Conservation (phyloP, 30 jellyfish, hydroid and myxozoan species). For the Phacellophora camtschatica region DNA sequence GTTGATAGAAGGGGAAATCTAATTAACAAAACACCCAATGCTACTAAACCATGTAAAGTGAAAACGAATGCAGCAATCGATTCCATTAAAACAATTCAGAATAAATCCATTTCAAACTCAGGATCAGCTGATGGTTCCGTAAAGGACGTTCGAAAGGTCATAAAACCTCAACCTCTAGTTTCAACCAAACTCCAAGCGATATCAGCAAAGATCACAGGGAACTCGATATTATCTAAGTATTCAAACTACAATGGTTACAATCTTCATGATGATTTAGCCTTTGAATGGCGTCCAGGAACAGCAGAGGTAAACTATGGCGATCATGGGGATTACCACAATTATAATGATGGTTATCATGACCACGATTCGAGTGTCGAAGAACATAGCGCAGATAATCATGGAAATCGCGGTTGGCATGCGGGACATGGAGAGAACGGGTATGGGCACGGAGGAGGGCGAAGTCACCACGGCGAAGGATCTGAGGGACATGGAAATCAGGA, state of each 20-base stretch:
- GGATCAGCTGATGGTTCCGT: no score
- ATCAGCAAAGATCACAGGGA: background rate
- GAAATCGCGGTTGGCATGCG: conserved; percentile 62
- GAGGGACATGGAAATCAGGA: conserved; percentile 5
- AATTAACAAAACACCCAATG: background rate
- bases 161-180: no score
- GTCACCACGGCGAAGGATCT: conserved; percentile 20
- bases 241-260: conserved; percentile 22
- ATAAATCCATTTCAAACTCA: no score
- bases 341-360: conserved; percentile 38
- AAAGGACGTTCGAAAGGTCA: no score
- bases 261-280: conserved; percentile 41
- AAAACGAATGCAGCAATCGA: no score
- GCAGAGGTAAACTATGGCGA: conserved; percentile 46
- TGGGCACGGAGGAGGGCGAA: conserved; percentile 6
- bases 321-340: conserved; percentile 58
- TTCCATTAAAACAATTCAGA: no score
- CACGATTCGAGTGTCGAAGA: conserved; percentile 14
- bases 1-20: conserved; percentile 5
- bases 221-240: conserved; percentile 20
- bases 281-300: conserved; percentile 45
- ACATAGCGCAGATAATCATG: conserved; percentile 61
- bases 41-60: no score
- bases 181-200: no score
- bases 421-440: conserved; percentile 55